Conservation (phyloP, 2,888 invertebrate species). For the Luffia ferchaultella region DNA sequence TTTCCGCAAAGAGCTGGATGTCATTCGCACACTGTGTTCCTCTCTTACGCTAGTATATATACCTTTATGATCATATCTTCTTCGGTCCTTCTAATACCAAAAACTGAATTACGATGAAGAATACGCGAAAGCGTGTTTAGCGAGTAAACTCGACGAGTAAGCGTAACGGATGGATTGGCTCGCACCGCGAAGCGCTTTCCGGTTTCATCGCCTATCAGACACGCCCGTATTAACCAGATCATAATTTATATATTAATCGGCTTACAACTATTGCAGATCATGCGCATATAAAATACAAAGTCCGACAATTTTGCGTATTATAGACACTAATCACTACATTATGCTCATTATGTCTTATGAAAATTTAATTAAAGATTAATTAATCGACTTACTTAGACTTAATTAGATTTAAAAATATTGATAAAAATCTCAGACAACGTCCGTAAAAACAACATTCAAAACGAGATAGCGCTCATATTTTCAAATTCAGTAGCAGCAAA, state of each 20-base stretch:
- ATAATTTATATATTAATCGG: slow-evolving; percentile 38
- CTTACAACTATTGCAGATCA: slow-evolving; percentile 32
- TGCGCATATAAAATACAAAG: slow-evolving; percentile 20
- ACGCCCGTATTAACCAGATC: slow-evolving; percentile 37
- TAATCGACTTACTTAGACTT: background rate
- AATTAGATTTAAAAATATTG: background rate
- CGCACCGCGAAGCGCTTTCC: slow-evolving; percentile 15
- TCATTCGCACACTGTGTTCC: no score
- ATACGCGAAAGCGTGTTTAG: background rate
- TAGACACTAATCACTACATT: background rate
- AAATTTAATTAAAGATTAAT: background rate
- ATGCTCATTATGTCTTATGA: background rate
- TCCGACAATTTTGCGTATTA: background rate
- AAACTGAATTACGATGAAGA: background rate
- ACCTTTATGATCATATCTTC: no score
- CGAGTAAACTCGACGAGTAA: slow-evolving; percentile 5
- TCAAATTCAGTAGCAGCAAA: no score
- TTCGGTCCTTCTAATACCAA: no score
- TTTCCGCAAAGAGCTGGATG: no score
- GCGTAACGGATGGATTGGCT: background rate
- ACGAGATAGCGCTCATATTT: no score
- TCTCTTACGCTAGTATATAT: no score
- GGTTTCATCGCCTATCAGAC: slow-evolving; percentile 23
- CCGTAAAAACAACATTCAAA: no score
- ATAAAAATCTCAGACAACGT: background rate